These are phyloP conservation scores for Pitta sordida DNA, from an alignment of 2,113 vertebrate genomes.

Conservation along the genomic window DNA sequence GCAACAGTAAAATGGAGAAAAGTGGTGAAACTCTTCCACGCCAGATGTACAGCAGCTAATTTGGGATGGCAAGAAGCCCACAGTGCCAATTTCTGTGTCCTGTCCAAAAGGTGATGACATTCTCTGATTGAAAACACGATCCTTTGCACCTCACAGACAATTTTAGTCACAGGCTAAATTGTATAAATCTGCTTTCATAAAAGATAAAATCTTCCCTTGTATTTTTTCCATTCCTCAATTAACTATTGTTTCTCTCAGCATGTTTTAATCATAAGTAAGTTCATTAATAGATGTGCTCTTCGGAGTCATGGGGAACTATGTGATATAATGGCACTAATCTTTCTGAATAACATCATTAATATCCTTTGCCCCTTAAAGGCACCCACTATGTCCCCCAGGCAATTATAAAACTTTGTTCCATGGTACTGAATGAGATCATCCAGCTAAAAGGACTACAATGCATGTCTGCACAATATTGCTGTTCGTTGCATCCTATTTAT, in stretches of 20 bases:
- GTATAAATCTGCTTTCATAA: slow-evolving; percentile 31
- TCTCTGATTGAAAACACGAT: slow-evolving; percentile 30
- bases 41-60: slow-evolving; percentile 3
- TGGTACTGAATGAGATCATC: slow-evolving; percentile 12
- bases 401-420: slow-evolving; percentile 28
- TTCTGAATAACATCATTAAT: slow-evolving; percentile 53
- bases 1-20: not conserved
- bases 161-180: slow-evolving; percentile 12
- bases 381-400: not conserved
- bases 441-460: slow-evolving; percentile 12
- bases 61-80: slow-evolving; percentile 26
- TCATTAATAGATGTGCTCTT: slow-evolving; percentile 48
- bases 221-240: slow-evolving; percentile 56
- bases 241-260: slow-evolving; percentile 59
- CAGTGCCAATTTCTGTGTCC: slow-evolving; percentile 44
- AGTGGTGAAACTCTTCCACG: not conserved
- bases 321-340: slow-evolving; percentile 26
- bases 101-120: slow-evolving; percentile 47
- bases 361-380: slow-evolving; percentile 24
- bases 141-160: slow-evolving; percentile 39
- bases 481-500: not conserved
- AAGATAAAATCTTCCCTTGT: slow-evolving; percentile 55
- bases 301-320: not conserved
- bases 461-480: not conserved
- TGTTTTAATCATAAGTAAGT: slow-evolving; percentile 43